These are phyloP conservation scores for Cremastinae sp. DNA, from an alignment of 2,888 invertebrate species.

Conservation along the genomic window DNA sequence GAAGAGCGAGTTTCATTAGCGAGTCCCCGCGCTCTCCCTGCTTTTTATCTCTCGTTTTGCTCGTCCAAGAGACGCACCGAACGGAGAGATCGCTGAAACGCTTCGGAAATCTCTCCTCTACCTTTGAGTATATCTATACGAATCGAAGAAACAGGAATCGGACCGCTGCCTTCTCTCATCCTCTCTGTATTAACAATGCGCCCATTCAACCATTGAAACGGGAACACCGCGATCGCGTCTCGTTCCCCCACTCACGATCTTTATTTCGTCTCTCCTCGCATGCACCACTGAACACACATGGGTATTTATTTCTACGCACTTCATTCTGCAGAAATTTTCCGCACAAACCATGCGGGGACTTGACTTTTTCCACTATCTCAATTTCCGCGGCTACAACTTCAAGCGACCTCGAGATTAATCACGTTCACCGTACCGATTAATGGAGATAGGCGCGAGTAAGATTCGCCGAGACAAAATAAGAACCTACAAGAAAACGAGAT, in stretches of 20 bases:
- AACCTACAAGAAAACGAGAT: no score
- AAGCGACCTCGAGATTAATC: not conserved
- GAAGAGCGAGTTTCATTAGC: slow-evolving; percentile 50
- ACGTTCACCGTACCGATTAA: no score
- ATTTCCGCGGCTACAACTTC: not conserved
- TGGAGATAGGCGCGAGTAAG: no score
- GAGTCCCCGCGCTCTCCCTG: slow-evolving; percentile 55
- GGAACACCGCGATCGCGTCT: slow-evolving; percentile 56
- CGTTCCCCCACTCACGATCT: slow-evolving; percentile 15
- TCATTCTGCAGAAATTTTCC: no score
- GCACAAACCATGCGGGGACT: no score
- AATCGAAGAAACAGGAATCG: slow-evolving; percentile 33
- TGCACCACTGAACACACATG: not conserved
- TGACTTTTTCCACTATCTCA: not conserved
- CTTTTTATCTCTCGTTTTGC: slow-evolving; percentile 4
- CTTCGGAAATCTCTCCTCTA: slow-evolving; percentile 31
- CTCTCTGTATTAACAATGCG: slow-evolving; percentile 66
- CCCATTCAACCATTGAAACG: slow-evolving; percentile 69
- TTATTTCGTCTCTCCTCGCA: slow-evolving; percentile 20
- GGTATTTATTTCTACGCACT: no score
- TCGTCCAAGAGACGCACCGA: slow-evolving; percentile 47
- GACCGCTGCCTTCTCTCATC: slow-evolving; percentile 6
- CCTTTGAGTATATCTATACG: not conserved
- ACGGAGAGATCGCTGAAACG: slow-evolving; percentile 56
- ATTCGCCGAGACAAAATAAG: no score